These are phyloP conservation scores for Urechis unicinctus DNA, from an alignment of 2,888 invertebrate species.

Conservation along the genomic window DNA sequence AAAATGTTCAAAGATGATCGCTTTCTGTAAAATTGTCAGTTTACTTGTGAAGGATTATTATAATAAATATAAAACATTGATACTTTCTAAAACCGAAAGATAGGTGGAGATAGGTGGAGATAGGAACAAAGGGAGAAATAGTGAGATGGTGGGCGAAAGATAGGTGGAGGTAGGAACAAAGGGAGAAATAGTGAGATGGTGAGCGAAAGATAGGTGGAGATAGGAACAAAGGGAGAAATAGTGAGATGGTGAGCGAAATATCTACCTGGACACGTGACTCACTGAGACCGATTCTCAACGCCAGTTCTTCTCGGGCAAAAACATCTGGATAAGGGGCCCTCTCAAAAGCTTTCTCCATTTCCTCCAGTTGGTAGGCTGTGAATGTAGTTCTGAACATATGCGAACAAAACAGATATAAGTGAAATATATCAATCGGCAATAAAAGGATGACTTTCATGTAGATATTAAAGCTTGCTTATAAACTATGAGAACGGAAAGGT, in stretches of 20 bases:
- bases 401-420: no score
- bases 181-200: no score
- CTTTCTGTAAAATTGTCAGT: neutral
- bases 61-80: neutral
- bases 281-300: conserved; percentile 80
- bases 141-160: neutral
- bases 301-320: conserved; percentile 88
- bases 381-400: conserved; percentile 95
- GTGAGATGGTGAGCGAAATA: neutral
- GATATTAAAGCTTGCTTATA: no score
- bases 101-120: neutral
- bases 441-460: no score
- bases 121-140: neutral
- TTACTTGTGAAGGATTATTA: neutral
- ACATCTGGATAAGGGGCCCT: conserved; percentile 94
- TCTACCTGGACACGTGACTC: conserved; percentile 59
- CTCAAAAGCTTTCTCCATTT: conserved; percentile 87
- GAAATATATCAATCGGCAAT: no score
- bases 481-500: no score
- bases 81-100: neutral
- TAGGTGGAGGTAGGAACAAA: no score
- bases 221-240: neutral
- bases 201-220: no score
- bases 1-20: neutral
- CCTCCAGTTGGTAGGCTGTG: conserved; percentile 88